phyloP scores from a whole-genome alignment of 2,888 invertebrate genomes.

The Hedychridium roseum region DNA sequence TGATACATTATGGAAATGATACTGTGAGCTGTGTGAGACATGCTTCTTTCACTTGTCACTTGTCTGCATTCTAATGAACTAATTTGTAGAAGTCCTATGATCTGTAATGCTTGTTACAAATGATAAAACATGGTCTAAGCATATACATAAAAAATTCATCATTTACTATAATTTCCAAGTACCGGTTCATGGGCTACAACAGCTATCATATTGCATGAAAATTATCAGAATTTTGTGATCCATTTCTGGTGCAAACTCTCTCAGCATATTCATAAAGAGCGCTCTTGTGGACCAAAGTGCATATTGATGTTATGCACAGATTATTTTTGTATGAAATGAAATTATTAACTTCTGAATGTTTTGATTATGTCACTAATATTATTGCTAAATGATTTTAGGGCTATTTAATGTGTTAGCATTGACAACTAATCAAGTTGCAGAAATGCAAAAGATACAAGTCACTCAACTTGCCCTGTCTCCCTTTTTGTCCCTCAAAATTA shows the following conservation, averaged over 20 bases:
- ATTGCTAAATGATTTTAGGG: slow-evolving; percentile 62
- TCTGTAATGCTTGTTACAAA: slow-evolving; percentile 4
- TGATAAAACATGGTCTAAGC: slow-evolving; percentile 10
- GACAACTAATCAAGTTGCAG: slow-evolving; percentile 62
- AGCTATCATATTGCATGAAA: slow-evolving; percentile 30
- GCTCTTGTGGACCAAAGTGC: too few relatives aligned
- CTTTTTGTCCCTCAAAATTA: too few relatives aligned
- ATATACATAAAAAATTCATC: slow-evolving; percentile 11
- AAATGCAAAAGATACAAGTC: slow-evolving; percentile 60
- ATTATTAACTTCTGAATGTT: slow-evolving; percentile 32
- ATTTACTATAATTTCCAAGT: slow-evolving; percentile 12
- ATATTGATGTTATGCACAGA: too few relatives aligned
- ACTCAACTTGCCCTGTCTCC: slow-evolving; percentile 58
- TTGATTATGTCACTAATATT: slow-evolving; percentile 57
- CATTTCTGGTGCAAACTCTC: slow-evolving; percentile 20
- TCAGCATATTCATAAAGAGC: too few relatives aligned
- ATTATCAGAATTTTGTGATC: slow-evolving; percentile 24
- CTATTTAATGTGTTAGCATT: slow-evolving; percentile 60
- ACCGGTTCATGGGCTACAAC: slow-evolving; percentile 10
- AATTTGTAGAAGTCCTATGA: slow-evolving; percentile 4
- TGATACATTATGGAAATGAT: not conserved
- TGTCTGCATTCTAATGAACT: slow-evolving; percentile 4
- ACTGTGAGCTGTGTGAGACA: not conserved
- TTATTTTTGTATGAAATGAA: too few relatives aligned
- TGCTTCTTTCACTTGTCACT: not conserved